These are phyloP conservation scores for Brachionus plicatilis DNA, from an alignment of 1,140 invertebrate species.

Conservation along the genomic window DNA sequence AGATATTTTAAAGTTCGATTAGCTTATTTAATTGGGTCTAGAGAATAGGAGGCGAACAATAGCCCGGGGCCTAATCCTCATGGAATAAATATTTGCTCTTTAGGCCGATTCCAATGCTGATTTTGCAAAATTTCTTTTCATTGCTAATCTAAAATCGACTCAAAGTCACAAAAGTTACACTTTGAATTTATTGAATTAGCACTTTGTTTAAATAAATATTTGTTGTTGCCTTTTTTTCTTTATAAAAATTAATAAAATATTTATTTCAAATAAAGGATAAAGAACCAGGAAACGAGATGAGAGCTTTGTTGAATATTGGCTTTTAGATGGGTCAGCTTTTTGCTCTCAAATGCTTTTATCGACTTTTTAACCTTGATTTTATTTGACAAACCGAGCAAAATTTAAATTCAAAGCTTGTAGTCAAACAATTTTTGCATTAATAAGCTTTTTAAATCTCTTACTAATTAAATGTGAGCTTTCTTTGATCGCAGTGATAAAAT, in stretches of 20 bases:
- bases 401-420: neutral
- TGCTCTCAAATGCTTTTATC: neutral
- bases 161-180: conserved; percentile 3
- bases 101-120: neutral
- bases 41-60: neutral
- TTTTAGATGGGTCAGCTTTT: neutral
- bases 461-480: neutral
- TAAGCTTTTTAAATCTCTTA: neutral
- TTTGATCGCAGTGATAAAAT: neutral
- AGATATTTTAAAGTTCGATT: conserved; percentile 3
- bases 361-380: neutral
- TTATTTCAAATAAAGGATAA: conserved; percentile 1
- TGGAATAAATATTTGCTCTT: neutral
- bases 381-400: neutral
- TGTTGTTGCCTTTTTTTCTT: neutral
- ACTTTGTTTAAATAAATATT: conserved; percentile 4
- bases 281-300: neutral
- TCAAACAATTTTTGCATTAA: neutral
- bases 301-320: neutral
- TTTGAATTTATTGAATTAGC: neutral
- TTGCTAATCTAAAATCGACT: neutral
- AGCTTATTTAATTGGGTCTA: neutral
- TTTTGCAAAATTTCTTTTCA: neutral
- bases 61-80: neutral
- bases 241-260: conserved; percentile 11